phyloP scores from a whole-genome alignment of 1,140 invertebrate genomes.

The Lamellibrachia luymesi region DNA sequence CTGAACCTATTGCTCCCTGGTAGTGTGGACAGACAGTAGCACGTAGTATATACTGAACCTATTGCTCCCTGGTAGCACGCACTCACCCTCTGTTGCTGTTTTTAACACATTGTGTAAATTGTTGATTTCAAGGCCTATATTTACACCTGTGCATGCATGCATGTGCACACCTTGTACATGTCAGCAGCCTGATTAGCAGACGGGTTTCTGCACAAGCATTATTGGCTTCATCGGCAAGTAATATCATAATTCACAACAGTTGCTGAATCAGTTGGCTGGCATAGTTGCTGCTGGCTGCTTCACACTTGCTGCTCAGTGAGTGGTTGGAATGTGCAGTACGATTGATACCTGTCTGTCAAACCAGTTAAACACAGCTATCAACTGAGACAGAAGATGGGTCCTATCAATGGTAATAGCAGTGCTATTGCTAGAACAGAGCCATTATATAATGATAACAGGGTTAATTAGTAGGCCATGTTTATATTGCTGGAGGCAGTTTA shows the following conservation, averaged over 20 bases:
- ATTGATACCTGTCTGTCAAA: not conserved
- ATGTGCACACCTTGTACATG: not conserved
- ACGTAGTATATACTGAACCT: not conserved
- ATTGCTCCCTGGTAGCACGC: not conserved
- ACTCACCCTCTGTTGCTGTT: not conserved
- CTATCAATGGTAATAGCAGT: not conserved
- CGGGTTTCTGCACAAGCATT: not conserved
- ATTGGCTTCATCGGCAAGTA: not conserved
- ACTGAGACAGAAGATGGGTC: not conserved
- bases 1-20: too few relatives aligned
- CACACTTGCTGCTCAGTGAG: not conserved
- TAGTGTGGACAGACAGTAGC: not conserved
- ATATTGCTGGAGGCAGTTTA: not conserved
- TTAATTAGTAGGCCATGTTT: not conserved
- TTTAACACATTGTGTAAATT: not conserved
- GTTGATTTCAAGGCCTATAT: not conserved
- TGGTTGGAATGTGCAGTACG: not conserved
- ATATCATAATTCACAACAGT: not conserved
- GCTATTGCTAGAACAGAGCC: not conserved
- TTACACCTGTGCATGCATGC: not conserved
- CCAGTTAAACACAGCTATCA: not conserved
- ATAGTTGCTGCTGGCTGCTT: not conserved
- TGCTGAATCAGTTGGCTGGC: not conserved
- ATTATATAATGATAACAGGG: not conserved
- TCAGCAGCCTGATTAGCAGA: not conserved